These are phyloP conservation scores for Drosophila ochracea DNA, from an alignment of 2,888 invertebrate species.

Conservation along the genomic window DNA sequence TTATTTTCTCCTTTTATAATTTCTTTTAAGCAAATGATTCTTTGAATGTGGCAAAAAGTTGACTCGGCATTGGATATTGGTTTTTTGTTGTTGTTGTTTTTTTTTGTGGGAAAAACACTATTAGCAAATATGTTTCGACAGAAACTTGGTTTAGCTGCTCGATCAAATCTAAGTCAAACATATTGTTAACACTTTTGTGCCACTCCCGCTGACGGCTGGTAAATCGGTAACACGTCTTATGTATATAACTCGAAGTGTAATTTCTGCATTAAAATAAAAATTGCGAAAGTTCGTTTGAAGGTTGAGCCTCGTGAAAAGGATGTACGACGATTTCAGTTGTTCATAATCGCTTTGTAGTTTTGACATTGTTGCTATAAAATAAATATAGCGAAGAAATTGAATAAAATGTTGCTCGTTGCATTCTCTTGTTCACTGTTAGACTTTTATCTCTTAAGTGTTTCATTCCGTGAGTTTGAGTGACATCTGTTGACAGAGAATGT, in stretches of 20 bases:
- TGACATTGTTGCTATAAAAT: neutral
- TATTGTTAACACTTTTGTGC: neutral
- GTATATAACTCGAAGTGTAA: neutral
- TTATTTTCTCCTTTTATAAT: neutral
- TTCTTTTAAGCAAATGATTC: neutral
- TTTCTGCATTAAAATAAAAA: neutral
- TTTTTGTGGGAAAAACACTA: neutral
- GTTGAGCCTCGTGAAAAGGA: neutral
- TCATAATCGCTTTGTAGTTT: conserved; percentile 4
- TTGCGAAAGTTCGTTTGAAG: neutral
- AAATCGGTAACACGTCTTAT: neutral
- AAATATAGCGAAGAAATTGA: neutral
- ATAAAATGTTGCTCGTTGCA: neutral
- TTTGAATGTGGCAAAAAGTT: neutral
- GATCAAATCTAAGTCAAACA: neutral
- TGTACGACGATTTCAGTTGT: neutral
- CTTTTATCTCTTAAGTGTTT: conserved; percentile 26
- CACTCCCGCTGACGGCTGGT: neutral
- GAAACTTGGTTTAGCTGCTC: neutral
- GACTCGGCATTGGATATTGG: neutral
- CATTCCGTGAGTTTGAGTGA: conserved; percentile 36
- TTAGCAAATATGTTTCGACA: neutral
- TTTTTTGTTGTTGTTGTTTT: neutral
- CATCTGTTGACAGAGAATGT: conserved; percentile 49
- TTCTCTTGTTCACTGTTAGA: neutral